Percentiles rank a stretch among this genome's conserved stretches.
These are phyloP conservation scores for Deilephila elpenor DNA, from an alignment of 2,888 invertebrate genomes.

Conservation along the genomic window DNA sequence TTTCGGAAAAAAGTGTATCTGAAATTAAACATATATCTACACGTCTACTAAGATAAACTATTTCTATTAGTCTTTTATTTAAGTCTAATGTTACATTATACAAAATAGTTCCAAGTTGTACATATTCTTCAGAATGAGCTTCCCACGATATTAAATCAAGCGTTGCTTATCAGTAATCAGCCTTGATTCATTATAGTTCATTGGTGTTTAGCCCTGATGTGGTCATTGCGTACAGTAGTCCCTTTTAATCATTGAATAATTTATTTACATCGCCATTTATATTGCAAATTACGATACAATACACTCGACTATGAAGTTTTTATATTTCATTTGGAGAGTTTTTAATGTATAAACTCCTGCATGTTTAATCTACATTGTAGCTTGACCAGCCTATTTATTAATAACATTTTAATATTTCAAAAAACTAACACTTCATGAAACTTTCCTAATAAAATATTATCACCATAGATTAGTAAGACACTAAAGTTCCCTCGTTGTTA, in stretches of 20 bases:
- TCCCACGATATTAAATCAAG: background rate
- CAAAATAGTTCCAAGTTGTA: background rate
- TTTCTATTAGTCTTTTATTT: background rate
- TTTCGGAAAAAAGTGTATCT: too few relatives aligned
- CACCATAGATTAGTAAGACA: too few relatives aligned
- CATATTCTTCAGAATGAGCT: background rate
- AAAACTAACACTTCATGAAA: too few relatives aligned
- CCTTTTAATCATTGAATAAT: background rate
- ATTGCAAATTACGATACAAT: background rate
- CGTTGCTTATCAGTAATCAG: background rate
- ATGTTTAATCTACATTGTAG: too few relatives aligned
- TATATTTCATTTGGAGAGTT: too few relatives aligned
- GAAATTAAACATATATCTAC: too few relatives aligned
- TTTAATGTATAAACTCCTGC: too few relatives aligned
- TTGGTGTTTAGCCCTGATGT: background rate
- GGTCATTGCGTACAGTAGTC: background rate
- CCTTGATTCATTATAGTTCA: conserved; percentile 1
- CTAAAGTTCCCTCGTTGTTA: too few relatives aligned
- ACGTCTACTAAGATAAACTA: too few relatives aligned
- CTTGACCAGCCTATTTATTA: too few relatives aligned
- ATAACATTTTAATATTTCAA: too few relatives aligned
- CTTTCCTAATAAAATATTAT: too few relatives aligned
- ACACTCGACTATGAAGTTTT: background rate
- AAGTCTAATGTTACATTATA: background rate
- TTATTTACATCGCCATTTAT: background rate